These are phyloP conservation scores for Apodemus sylvaticus DNA, from an alignment of 2,113 vertebrate genomes.

Conservation along the genomic window DNA sequence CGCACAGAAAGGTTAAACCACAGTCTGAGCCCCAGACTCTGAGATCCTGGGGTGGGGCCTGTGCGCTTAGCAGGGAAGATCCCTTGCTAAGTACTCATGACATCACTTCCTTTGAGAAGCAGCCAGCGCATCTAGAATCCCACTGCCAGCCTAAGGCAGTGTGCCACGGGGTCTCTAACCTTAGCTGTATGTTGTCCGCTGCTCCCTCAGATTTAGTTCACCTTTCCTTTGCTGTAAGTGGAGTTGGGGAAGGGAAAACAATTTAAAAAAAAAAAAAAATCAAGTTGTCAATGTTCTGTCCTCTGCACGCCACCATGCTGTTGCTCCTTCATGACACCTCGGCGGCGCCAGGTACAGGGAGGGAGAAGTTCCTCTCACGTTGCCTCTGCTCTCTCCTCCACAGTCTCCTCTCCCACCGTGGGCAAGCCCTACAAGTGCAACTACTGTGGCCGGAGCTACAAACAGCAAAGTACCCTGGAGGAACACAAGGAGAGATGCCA, in stretches of 20 bases:
- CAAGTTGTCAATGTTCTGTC: neutral
- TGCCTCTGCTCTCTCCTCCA: neutral
- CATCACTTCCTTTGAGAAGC: conserved; percentile 14
- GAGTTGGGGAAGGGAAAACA: neutral
- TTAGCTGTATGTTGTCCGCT: neutral
- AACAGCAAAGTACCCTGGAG: conserved; percentile 95
- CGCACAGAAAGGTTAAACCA: conserved; percentile 79
- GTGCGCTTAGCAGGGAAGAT: neutral
- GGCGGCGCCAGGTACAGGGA: neutral
- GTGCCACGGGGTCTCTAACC: neutral
- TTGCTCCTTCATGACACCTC: neutral
- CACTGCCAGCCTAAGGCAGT: neutral
- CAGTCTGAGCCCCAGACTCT: conserved; percentile 68
- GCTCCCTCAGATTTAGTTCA: neutral
- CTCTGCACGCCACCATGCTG: neutral
- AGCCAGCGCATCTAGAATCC: neutral
- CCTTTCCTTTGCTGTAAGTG: neutral
- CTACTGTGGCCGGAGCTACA: conserved; percentile 97
- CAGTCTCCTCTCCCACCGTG: conserved; percentile 94
- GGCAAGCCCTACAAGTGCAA: conserved; percentile 98
- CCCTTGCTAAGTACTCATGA: conserved; percentile 15
- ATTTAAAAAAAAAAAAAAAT: neutral
- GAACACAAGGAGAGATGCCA: conserved; percentile 96
- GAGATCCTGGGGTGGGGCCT: conserved; percentile 69
- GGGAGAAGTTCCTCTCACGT: neutral